These are phyloP conservation scores for Clitarchus hookeri DNA, from an alignment of 2,888 invertebrate species.

Conservation along the genomic window DNA sequence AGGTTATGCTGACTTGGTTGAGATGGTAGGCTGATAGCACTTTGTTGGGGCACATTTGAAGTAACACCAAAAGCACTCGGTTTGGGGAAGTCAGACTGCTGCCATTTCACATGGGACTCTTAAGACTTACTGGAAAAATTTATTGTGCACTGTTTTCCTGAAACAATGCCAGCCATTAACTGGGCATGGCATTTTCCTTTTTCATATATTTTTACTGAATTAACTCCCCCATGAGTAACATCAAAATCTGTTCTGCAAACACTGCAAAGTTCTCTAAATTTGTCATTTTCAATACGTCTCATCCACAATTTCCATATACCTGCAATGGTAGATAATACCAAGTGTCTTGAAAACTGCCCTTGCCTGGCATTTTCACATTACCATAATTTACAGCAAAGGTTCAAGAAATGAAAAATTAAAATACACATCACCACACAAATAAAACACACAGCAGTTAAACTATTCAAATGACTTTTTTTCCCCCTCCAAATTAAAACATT, in stretches of 20 bases:
- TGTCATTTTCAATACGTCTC: not conserved
- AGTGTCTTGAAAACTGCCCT: not conserved
- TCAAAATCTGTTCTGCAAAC: not conserved
- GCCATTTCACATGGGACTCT: no score
- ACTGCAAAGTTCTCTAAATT: not conserved
- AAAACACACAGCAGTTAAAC: no score
- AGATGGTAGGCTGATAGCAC: not conserved
- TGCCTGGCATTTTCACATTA: not conserved
- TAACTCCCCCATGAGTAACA: not conserved
- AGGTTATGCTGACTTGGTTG: not conserved
- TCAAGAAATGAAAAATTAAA: no score
- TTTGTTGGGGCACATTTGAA: not conserved
- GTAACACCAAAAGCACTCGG: not conserved
- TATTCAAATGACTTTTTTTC: no score
- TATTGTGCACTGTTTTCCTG: not conserved
- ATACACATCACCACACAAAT: no score
- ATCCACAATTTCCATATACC: not conserved
- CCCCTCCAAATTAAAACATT: no score
- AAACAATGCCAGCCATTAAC: not conserved
- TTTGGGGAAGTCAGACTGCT: not conserved
- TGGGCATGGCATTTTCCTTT: not conserved
- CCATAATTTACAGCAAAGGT: no score
- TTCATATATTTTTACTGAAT: not conserved
- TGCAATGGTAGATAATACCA: not conserved
- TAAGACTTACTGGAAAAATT: not conserved